A percentile compares a stretch with the other conserved stretches of the same genome.
phyloP scores from a whole-genome alignment of 2,888 invertebrate species.

The Argyresthia albistria region DNA sequence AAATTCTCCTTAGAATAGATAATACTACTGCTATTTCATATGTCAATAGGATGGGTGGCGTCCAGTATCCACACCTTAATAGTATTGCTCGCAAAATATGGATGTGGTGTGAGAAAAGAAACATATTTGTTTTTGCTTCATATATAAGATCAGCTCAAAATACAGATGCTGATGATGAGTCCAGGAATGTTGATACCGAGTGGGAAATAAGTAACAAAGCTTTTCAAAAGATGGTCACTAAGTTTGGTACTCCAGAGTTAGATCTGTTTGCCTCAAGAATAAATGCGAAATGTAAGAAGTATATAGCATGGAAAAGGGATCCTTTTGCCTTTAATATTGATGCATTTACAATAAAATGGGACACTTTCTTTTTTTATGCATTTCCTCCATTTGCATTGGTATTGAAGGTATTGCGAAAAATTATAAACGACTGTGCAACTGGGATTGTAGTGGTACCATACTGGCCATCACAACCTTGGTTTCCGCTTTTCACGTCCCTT shows the following conservation, averaged over 20 bases:
- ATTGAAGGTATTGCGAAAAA: slow-evolving; percentile 7
- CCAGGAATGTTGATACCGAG: neutral
- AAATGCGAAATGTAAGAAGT: neutral
- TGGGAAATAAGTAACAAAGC: neutral
- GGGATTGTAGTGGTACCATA: slow-evolving; percentile 9
- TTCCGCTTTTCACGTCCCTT: neutral
- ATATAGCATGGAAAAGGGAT: neutral
- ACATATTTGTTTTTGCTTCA: too few species aligned
- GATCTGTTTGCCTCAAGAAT: neutral
- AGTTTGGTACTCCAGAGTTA: neutral
- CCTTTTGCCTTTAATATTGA: neutral
- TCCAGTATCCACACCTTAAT: neutral
- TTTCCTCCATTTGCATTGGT: slow-evolving; percentile 11
- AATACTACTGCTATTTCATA: neutral
- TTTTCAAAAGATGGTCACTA: neutral
- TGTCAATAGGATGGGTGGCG: neutral
- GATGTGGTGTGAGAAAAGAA: neutral
- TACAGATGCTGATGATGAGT: neutral
- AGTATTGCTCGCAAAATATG: neutral
- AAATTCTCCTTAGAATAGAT: neutral
- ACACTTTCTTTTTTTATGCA: slow-evolving; percentile 9
- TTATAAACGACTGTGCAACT: slow-evolving; percentile 7
- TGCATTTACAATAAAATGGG: neutral
- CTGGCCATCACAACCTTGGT: slow-evolving; percentile 1
- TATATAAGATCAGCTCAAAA: neutral